These are phyloP conservation scores for Glandiceps talaboti DNA, from an alignment of 53 echinoderm and acorn worm species.

Conservation along the genomic window DNA sequence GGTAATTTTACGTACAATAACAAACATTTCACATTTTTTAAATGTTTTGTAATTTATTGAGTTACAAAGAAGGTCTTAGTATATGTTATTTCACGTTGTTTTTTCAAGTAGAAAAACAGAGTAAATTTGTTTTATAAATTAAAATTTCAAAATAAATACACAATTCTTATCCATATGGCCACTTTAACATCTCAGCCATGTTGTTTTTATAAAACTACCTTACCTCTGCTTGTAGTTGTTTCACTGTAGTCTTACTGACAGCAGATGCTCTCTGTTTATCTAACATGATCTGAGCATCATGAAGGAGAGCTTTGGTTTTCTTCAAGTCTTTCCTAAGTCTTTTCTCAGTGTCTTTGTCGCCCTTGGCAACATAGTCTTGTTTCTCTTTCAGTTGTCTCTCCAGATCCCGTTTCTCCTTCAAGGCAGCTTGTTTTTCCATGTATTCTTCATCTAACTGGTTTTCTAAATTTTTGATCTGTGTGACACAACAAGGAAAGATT, in stretches of 20 bases:
- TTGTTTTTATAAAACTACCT: background rate
- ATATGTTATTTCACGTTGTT: too few relatives aligned
- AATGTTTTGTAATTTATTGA: too few relatives aligned
- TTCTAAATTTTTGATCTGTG: conserved; percentile 75
- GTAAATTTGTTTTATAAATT: too few relatives aligned
- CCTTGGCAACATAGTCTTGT: conserved; percentile 37
- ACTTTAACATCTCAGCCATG: too few relatives aligned
- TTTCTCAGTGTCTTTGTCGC: conserved; percentile 72
- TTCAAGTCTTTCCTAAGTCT: conserved; percentile 70
- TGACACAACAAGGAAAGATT: background rate
- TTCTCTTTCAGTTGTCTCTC: conserved; percentile 71
- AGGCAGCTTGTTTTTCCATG: conserved; percentile 60
- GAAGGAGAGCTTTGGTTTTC: conserved; percentile 83
- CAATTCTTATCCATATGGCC: too few relatives aligned
- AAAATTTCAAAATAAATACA: too few relatives aligned
- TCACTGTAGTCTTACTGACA: conserved; percentile 63
- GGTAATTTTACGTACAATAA: too few relatives aligned
- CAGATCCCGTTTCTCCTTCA: conserved; percentile 65
- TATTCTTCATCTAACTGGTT: conserved; percentile 95
- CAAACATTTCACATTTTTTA: too few relatives aligned
- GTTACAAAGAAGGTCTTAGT: too few relatives aligned
- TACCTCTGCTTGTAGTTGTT: conserved; percentile 92
- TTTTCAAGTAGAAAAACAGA: too few relatives aligned
- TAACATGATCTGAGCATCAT: conserved; percentile 82
- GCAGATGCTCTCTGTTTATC: conserved; percentile 75